phyloP scores from a whole-genome alignment of 2,113 vertebrate genomes.

The Sisor rabdophorus region DNA sequence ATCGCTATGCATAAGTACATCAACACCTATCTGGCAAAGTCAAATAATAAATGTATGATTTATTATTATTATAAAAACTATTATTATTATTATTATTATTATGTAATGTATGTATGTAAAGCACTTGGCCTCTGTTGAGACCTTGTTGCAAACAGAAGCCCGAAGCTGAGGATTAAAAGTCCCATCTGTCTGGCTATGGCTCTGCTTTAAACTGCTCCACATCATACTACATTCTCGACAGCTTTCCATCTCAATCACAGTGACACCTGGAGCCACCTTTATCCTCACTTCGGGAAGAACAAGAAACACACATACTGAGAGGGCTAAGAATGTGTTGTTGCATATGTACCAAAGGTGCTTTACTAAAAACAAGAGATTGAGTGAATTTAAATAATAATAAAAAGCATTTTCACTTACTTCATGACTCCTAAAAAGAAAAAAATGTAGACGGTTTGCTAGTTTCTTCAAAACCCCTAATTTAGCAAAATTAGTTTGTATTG shows the following conservation, averaged over 20 bases:
- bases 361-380: no score
- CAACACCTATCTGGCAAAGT: no score
- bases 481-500: no score
- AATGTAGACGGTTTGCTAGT: no score
- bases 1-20: no score
- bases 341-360: background rate
- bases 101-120: slow-evolving; percentile 26
- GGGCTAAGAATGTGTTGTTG: slow-evolving; percentile 34
- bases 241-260: slow-evolving; percentile 50
- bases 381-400: no score
- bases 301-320: slow-evolving; percentile 31
- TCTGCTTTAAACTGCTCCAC: slow-evolving; percentile 67
- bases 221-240: slow-evolving; percentile 55
- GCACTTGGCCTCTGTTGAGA: slow-evolving; percentile 63
- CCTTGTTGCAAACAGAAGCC: slow-evolving; percentile 62
- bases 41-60: no score
- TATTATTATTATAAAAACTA: no score
- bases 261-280: slow-evolving; percentile 60
- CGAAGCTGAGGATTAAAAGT: slow-evolving; percentile 64
- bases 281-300: slow-evolving; percentile 46
- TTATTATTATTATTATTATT: background rate
- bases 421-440: no score
- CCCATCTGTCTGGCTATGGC: slow-evolving; percentile 68
- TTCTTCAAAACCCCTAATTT: no score
- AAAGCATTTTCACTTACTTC: no score